Evolutionary conservation across 2,113 vertebrate species (phyloP), one percentile per base, ranked within the genome.

Genomic region (Upupa epops): DNA sequence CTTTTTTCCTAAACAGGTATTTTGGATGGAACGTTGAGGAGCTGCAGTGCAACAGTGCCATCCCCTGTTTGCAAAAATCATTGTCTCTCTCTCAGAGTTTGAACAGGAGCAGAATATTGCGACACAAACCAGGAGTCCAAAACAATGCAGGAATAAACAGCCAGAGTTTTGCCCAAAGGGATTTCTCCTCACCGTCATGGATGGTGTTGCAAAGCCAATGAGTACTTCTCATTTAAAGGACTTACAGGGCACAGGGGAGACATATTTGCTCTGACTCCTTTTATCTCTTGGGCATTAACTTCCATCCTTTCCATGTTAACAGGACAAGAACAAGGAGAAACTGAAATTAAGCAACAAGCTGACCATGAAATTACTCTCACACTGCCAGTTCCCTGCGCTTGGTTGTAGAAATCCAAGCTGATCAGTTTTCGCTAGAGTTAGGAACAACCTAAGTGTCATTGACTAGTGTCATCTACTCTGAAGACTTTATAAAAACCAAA

Each of bases 11-110:
- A 96, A 45, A 96, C 90, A 89, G 88, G 91, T 52, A 51, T 94
- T 94, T 70, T 77, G 68, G 63, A 31, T 29, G 24, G 66, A 81
- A 83, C 13, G 52, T 82, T 63, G 85, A 84, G 80, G 55, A 93
- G 93, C 54, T 66, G 17, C 83, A 87, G 96, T 96, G 66, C 96
- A 97, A 97, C 93, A 97, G 93, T 96, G 96, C 96, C 96, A 96
- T 85, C 96, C 94, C 83, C 94, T 92, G 96, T 94, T 73, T 75
- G 87, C 32, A 80, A 31, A 93, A 95, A 71, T 91, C 95, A 91
- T 81, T 77, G 92, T 93, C 37, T 61, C 64, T 55, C 64, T 21
- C 40, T 42, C 40, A 31, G 13, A 51, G 42, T 32, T 54, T 28
- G 49, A 32, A 72, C 45, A 72, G 34, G n/a, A 91, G 78, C 16